phyloP scores from a whole-genome alignment of 1,140 invertebrate species.

The Magallana ariakensis region DNA sequence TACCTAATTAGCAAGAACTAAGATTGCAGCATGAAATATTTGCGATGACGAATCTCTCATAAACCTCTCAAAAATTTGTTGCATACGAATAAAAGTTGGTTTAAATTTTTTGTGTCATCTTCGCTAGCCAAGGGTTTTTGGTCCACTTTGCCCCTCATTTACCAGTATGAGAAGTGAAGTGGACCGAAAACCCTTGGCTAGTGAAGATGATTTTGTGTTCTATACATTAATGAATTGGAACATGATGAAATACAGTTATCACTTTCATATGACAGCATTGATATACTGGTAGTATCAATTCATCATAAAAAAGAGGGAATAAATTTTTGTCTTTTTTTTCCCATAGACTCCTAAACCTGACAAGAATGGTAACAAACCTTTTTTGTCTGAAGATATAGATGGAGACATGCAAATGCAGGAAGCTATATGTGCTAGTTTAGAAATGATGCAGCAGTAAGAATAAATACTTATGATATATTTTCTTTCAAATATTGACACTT shows the following conservation, averaged over 20 bases:
- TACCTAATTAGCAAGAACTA: no score
- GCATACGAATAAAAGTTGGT: no score
- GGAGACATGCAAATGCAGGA: conserved; percentile 10
- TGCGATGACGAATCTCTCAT: no score
- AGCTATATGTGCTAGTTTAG: conserved; percentile 15
- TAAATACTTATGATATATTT: neutral
- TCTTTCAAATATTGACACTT: neutral
- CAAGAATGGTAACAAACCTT: neutral
- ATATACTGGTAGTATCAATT: neutral
- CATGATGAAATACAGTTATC: neutral
- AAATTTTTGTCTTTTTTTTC: neutral
- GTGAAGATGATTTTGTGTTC: neutral
- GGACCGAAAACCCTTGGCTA: no score
- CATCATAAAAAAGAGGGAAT: neutral
- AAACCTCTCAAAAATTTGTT: no score
- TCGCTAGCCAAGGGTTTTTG: no score
- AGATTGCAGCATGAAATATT: no score
- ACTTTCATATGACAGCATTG: neutral
- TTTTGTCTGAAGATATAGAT: conserved; percentile 12
- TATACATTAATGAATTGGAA: neutral
- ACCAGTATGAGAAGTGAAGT: no score
- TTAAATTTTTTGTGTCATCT: no score
- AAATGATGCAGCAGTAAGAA: conserved; percentile 8
- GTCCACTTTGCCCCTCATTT: no score
- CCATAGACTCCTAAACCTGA: conserved; percentile 1